A percentile compares a stretch with the other conserved stretches of the same genome.
Conservation (phyloP, 2,113 vertebrate genomes). For the Rhodinocichla rosea region DNA sequence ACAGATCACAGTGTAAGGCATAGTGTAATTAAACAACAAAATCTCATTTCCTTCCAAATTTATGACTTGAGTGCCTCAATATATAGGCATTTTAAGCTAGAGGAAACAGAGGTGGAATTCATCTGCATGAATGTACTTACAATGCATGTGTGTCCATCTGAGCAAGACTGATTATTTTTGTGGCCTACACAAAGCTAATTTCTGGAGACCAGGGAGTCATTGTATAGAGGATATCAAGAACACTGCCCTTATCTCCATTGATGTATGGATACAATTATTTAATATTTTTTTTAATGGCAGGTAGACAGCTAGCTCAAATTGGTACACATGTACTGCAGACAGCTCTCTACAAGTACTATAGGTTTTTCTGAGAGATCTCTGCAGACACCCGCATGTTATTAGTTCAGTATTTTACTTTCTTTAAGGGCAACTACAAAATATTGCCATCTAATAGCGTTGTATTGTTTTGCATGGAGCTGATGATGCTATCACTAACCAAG, state of each 20-base stretch:
- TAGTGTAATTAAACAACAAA: not conserved
- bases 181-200: not conserved
- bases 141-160: not conserved
- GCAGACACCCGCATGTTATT: fast-evolving
- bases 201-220: not conserved
- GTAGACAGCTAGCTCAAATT: not conserved
- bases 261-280: not conserved
- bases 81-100: not conserved
- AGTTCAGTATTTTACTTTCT: not conserved
- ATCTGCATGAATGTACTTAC: not conserved
- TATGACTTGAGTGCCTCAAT: not conserved
- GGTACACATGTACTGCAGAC: not conserved
- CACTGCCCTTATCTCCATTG: not conserved
- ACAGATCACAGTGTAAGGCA: not conserved
- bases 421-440: not conserved
- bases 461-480: not conserved
- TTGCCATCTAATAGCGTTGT: not conserved
- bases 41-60: not conserved
- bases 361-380: not conserved
- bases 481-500: not conserved
- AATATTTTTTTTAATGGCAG: not conserved
- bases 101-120: not conserved
- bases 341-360: not conserved
- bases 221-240: not conserved
- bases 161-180: not conserved